Conservation (phyloP, 2,113 vertebrate species). For the Xenopus laevis region DNA sequence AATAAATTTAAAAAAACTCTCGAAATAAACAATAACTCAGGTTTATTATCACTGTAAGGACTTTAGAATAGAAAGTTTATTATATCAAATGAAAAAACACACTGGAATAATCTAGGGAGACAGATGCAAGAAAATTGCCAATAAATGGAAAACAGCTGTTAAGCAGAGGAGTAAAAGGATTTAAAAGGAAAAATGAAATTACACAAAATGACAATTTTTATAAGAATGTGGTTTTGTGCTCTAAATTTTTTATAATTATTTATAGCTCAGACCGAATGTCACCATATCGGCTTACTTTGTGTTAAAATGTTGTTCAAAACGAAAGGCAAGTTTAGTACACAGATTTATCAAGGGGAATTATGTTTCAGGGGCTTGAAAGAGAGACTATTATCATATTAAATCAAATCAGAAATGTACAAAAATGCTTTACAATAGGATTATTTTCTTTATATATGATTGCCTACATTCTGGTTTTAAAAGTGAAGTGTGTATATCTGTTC, state of each 20-base stretch:
- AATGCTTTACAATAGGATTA: constrained; percentile 58
- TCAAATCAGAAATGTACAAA: constrained; percentile 52
- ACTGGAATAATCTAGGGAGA: constrained; percentile 32
- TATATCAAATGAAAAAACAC: constrained; percentile 36
- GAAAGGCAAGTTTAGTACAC: constrained; percentile 2
- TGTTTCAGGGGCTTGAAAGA: too few relatives aligned
- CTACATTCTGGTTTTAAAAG: constrained; percentile 59
- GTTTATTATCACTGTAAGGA: constrained; percentile 29
- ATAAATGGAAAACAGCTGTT: constrained; percentile 43
- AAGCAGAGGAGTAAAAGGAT: constrained; percentile 28
- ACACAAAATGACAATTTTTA: constrained; percentile 38
- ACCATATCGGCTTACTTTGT: constrained; percentile 12
- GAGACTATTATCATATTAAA: constrained; percentile 46
- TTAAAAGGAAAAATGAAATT: constrained; percentile 32
- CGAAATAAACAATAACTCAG: constrained; percentile 28
- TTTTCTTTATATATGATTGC: constrained; percentile 57
- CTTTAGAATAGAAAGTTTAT: constrained; percentile 40
- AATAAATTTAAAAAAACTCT: neutral
- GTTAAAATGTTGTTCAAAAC: constrained; percentile 15
- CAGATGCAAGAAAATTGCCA: constrained; percentile 43
- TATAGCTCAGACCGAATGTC: constrained; percentile 20
- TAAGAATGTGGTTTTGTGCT: constrained; percentile 8
- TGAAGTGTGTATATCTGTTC: constrained; percentile 54
- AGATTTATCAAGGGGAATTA: constrained; percentile 20
- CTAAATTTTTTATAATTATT: constrained; percentile 22